Base-by-base conservation (phyloP, 2,888 invertebrate species). In the Drosophila dives region DNA sequence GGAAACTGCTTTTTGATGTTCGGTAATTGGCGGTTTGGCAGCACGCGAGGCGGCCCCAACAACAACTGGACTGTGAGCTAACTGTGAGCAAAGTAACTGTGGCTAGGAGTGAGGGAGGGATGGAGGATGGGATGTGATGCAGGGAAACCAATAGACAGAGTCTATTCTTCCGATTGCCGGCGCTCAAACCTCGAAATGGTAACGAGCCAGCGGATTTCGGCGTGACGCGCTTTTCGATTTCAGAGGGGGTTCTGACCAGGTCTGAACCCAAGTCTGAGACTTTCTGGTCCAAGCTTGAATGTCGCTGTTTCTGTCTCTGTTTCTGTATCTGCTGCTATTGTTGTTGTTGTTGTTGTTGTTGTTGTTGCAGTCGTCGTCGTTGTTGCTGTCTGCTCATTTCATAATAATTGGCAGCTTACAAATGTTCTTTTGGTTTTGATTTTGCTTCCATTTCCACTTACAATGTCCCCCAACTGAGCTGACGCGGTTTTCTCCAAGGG, bases 11-110 rank as follows among this genome's bases (percentile, higher is more conserved):
- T 86, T 86, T 86, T 86, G 87, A 86, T 86, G 89, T 86, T 86
- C 79, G 82, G 86, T 86, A 86, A 86, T 86, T 86, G 89, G 86
- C 89, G 89, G 86, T 89, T 86, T 86, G 86, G 89, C 87, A 86
- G 85, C 86, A 86, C 86, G 86, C 89, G 87, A 86, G 82, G 76
- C 87, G 77, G 82, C 59, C 68, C 64, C 55, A 50, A 59, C 51
- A 66, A 45, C 45, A 67, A 69, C 68, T 76, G 79, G 63, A 53
- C 51, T 56, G 42, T 68, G 58, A 49, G 65, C 58, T 49, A 11
- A 45, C 45, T 45, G 23, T 45, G 45, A 45, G 8, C 45, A 15
- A 29, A 29, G 29, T 29, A 29, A 15, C 23, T 15, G 15, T 32
- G 48, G 11, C 55, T 33, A 26, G 58, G 45, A 26, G 33, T 45